Base-by-base conservation (phyloP, 2,113 vertebrate species). In the Machaerirhynchus nigripectus region DNA sequence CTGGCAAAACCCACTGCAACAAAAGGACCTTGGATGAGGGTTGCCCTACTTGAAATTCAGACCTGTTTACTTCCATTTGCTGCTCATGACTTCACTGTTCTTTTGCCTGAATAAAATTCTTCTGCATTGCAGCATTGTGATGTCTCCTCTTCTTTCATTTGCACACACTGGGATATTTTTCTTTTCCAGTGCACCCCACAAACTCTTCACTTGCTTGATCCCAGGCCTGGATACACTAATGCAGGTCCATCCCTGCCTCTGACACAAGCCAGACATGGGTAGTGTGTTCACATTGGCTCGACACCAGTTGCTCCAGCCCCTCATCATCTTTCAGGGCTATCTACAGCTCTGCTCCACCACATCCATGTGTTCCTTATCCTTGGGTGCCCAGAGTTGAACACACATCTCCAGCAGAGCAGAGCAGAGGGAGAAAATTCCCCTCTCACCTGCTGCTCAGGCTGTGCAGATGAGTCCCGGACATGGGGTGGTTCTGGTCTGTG, bases 401-500 rank as follows among this genome's bases (percentile, higher is more conserved):
- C 39, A 28, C 7, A 56, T 9, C 24, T 44, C 7, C 31, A 9
- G 13, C 4, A 44, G 13, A 55, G 30, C 12, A 14, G 30, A 42
- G 22, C 7, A n/a, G 17, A 35, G 31, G 40, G 17, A 7, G 10
- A 44, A 30, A 55, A 42, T 50, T n/a, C 31, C 15, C 22, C 3
- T 31, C 44, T 46, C 19, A 46, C 19, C 44, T 46, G 44, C 44
- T 46, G 44, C 44, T 9, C 19, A 10, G 8, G 19, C 44, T 46
- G 44, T 46, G 44, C 9, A 19, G 23, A 40, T n/a, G 30, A 52
- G 39, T 19, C 31, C 24, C 14, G 19, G 24, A 23, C 24, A 28
- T 0, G 0, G 11, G 49, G 1, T 3, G 2, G 35, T 53, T 53
- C 9, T 30, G 15, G 2, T 28, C 24, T 26, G 16, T 50, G 16